phyloP scores from a whole-genome alignment of 2,797 vertebrate species.

The Trachops cirrhosus region DNA sequence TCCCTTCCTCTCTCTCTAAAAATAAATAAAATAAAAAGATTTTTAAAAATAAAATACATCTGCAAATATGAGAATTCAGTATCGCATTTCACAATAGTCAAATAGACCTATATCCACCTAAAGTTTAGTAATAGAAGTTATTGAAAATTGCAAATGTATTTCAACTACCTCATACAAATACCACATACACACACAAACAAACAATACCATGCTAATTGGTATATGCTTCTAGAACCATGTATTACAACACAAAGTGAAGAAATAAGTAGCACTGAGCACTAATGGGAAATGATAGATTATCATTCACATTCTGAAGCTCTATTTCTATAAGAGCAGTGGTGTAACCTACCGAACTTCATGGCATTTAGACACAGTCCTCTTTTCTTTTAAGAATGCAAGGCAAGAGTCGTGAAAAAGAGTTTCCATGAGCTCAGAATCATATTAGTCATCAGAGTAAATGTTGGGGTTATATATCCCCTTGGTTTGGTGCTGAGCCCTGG shows the following conservation, averaged over 20 bases:
- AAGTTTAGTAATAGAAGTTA: background rate
- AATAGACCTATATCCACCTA: background rate
- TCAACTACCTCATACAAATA: background rate
- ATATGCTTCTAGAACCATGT: background rate
- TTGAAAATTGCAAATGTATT: background rate
- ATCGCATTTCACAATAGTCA: background rate
- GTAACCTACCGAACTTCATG: background rate
- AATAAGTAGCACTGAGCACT: background rate
- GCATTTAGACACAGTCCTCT: background rate
- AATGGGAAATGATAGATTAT: background rate
- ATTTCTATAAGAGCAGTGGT: background rate
- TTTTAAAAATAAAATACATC: background rate
- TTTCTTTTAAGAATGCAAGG: background rate
- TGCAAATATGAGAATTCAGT: background rate
- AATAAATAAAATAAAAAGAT: too few species aligned
- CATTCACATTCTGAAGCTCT: background rate
- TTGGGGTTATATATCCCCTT: background rate
- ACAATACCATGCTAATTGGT: background rate
- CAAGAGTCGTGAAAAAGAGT: background rate
- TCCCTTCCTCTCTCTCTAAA: too few species aligned
- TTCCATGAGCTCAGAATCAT: background rate
- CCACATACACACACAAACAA: background rate
- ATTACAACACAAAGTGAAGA: background rate
- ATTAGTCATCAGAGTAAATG: background rate
- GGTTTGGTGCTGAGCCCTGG: background rate